phyloP scores from a whole-genome alignment of 2,113 vertebrate species.

The Anas platyrhynchos region DNA sequence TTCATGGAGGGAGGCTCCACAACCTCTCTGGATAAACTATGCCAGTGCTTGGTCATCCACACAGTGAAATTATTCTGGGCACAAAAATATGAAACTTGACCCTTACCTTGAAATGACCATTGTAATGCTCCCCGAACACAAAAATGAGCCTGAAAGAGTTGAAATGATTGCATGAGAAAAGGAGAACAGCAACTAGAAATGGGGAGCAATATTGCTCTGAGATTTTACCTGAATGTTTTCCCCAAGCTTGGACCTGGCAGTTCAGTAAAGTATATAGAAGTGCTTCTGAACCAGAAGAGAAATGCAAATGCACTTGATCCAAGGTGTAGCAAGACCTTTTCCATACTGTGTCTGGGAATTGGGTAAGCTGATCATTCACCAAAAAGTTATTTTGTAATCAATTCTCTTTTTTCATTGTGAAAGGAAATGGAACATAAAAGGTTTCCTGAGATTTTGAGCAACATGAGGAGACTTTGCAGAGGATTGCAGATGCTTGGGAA shows the following conservation, averaged over 20 bases:
- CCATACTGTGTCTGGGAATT: background rate
- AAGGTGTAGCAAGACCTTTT: background rate
- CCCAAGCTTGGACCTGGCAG: background rate
- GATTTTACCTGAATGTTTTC: background rate
- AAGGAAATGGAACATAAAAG: background rate
- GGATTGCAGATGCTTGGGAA: accelerated
- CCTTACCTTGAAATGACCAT: accelerated
- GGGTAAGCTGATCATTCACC: background rate
- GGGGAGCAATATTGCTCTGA: background rate
- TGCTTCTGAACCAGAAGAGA: background rate
- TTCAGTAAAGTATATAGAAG: background rate
- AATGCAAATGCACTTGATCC: background rate
- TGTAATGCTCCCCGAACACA: background rate
- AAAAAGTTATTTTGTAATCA: background rate
- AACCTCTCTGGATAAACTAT: background rate
- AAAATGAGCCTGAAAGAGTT: background rate
- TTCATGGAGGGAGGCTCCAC: background rate
- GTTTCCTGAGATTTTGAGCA: background rate
- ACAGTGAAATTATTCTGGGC: background rate
- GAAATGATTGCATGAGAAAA: background rate
- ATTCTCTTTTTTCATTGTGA: background rate
- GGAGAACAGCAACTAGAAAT: background rate
- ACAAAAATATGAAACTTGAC: background rate
- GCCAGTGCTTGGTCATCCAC: background rate
- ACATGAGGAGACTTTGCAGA: background rate